These are phyloP conservation scores for Conistra vaccinii DNA, from an alignment of 2,888 invertebrate species.

Conservation along the genomic window DNA sequence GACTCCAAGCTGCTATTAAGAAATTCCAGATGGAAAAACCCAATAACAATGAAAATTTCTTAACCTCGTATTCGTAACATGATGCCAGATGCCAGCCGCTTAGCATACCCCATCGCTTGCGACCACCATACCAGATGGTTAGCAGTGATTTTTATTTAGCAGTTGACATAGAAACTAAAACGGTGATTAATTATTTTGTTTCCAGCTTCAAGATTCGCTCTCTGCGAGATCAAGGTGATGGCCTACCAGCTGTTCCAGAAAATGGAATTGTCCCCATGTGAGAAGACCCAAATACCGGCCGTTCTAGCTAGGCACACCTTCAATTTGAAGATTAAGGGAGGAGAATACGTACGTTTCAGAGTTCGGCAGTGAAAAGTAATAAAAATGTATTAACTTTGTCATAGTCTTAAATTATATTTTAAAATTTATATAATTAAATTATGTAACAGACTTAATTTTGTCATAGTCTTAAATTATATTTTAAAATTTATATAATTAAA, in stretches of 20 bases:
- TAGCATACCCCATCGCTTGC: background rate
- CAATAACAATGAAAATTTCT: background rate
- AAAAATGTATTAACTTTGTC: too few species aligned
- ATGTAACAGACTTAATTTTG: too few species aligned
- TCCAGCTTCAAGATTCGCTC: slow-evolving; percentile 78
- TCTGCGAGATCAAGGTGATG: slow-evolving; percentile 81
- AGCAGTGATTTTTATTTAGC: background rate
- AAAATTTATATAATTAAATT: too few species aligned
- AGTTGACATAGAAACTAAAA: background rate
- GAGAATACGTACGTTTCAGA: slow-evolving; percentile 36
- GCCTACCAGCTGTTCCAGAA: slow-evolving; percentile 76
- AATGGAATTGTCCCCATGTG: slow-evolving; percentile 73
- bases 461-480: too few species aligned
- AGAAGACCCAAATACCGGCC: slow-evolving; percentile 73
- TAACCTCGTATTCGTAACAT: background rate
- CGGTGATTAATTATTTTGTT: background rate
- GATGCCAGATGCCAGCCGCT: background rate
- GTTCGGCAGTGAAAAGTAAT: slow-evolving; percentile 3
- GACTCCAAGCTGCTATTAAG: too few species aligned
- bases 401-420: too few species aligned
- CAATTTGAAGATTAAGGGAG: slow-evolving; percentile 32
- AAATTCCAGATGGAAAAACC: background rate
- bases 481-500: too few species aligned
- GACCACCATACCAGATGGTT: background rate
- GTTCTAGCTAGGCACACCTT: background rate